Conservation (phyloP, 2,888 invertebrate species). For the Tillus elongatus region DNA sequence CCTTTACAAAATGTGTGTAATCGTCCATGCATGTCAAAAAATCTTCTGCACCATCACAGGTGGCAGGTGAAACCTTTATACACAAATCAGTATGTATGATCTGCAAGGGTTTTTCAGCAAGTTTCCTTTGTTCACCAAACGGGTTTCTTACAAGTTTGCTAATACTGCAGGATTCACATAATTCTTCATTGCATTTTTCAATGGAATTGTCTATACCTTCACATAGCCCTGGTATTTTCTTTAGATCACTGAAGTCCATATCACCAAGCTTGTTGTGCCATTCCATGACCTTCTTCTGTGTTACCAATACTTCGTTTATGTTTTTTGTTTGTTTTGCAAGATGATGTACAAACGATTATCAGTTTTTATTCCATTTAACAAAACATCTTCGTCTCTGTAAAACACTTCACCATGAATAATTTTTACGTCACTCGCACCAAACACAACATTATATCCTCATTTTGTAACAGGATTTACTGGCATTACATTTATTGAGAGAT, state of each 20-base stretch:
- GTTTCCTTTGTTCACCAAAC: conserved; percentile 26
- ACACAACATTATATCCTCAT: background rate
- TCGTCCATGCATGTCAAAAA: conserved; percentile 32
- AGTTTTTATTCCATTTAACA: conserved; percentile 5
- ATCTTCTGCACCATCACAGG: conserved; percentile 30
- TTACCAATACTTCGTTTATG: background rate
- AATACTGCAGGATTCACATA: conserved; percentile 32
- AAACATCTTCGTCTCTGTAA: background rate
- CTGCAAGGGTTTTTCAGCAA: conserved; percentile 30
- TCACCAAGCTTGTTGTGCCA: background rate
- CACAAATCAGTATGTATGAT: conserved; percentile 31
- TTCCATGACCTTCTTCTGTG: background rate
- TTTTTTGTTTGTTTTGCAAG: background rate
- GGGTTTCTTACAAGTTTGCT: conserved; percentile 31
- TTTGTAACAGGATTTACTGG: conserved; percentile 4
- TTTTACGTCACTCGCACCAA: background rate
- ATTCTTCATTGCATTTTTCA: conserved; percentile 15
- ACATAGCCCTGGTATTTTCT: conserved; percentile 1
- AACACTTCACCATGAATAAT: conserved; percentile 1
- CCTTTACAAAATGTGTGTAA: conserved; percentile 31
- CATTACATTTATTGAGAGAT: conserved; percentile 4
- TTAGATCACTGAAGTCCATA: background rate
- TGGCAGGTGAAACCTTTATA: conserved; percentile 29
- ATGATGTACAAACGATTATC: background rate
- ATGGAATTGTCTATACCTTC: background rate